Evolutionary conservation across 2,113 vertebrate species (phyloP), one percentile per base, ranked within the genome.

Genomic region (Chionodraco myersi): DNA sequence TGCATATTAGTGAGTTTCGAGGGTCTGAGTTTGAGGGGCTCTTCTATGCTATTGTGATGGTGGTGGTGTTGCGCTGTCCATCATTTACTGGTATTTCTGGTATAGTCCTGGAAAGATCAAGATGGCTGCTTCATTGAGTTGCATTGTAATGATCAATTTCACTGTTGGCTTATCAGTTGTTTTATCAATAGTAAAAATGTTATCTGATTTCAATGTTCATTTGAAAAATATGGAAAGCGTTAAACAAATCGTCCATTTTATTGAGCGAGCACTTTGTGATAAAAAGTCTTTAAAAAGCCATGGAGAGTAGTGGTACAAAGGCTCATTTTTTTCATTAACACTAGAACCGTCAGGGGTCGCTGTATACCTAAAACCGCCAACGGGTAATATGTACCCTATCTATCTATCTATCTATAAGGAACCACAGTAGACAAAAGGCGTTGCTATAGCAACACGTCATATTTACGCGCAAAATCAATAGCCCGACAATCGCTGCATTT

Each of bases 1-100:
- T 76, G 83, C 83, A 85, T 89, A 82, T 82, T 68, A 72, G 60
- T 58, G 64, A 77, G 72, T 47, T 87, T 58, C 45, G 23, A 41
- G 78, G 59, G 52, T 41, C 44, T 16, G 52, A 72, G 75, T 69
- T 73, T 75, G 62, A 86, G 87, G 77, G 52, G 82, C 84, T 47
- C 84, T 85, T 83, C 66, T 48, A 11, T 34, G 23, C 8, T 26
- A 21, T 73, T 75, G 64, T 65, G 12, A 44, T 34, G 63, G 0
- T 12, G 47, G 66, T 49, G 34, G 3, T 51, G 65, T 52, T 61
- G 30, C 61, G 41, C 69, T 62, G 64, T n/a, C 49, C 12, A 6
- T 15, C 13, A 69, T 71, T 15, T 54, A 30, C 21, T 6, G 44
- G 62, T 7, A 6, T 6, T 65, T 75, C 53, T 75, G 21, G 57